Conservation (phyloP, 1,140 invertebrate genomes). For the Hetaerina americana region DNA sequence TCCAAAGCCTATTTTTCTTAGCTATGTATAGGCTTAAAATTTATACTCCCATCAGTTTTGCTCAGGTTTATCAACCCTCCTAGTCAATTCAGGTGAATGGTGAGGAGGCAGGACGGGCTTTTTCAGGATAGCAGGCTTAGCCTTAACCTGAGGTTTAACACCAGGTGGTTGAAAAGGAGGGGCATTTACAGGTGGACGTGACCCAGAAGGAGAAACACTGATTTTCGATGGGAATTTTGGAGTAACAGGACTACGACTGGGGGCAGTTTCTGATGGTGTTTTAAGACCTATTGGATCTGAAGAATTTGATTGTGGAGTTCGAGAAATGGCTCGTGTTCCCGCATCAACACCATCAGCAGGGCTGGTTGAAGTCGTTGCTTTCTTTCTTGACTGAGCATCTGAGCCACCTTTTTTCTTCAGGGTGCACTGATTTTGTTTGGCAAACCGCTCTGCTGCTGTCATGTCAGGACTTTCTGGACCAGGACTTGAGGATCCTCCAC, state of each 20-base stretch:
- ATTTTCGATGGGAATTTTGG: slow-evolving; percentile 42
- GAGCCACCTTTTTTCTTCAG: slow-evolving; percentile 50
- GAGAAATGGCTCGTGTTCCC: background rate
- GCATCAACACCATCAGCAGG: background rate
- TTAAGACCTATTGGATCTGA: background rate
- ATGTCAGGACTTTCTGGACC: slow-evolving; percentile 50
- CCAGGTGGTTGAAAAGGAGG: slow-evolving; percentile 23
- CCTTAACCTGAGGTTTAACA: slow-evolving; percentile 52
- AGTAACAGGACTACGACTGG: slow-evolving; percentile 20
- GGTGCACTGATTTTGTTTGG: slow-evolving; percentile 67
- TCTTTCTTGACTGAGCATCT: background rate
- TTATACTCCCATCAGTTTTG: background rate
- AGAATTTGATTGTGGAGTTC: background rate
- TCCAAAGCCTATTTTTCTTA: background rate
- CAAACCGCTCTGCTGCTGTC: slow-evolving; percentile 58
- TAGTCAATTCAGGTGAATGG: slow-evolving; percentile 2
- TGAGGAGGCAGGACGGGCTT: slow-evolving; percentile 45
- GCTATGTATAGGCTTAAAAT: background rate
- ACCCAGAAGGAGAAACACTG: slow-evolving; percentile 17
- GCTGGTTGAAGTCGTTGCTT: background rate
- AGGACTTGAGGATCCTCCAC: slow-evolving; percentile 23
- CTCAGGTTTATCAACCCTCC: background rate
- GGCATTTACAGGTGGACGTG: background rate
- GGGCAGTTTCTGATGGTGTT: slow-evolving; percentile 1
- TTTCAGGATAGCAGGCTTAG: slow-evolving; percentile 56